Base-by-base conservation (phyloP, 2,888 invertebrate genomes). In the Ethmia dodecea region DNA sequence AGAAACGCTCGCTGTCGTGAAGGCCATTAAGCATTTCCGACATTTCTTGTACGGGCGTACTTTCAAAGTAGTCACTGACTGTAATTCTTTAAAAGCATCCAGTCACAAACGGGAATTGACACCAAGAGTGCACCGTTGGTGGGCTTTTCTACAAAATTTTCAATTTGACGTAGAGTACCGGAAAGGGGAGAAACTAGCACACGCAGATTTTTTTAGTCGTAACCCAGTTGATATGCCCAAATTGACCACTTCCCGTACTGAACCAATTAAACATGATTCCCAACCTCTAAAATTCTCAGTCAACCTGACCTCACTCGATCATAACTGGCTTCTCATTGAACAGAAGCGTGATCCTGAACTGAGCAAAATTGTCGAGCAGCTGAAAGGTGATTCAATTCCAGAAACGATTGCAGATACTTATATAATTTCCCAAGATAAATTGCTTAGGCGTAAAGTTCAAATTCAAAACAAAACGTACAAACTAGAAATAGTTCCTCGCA, bases 1-100 rank as follows among this genome's bases (percentile, higher is more conserved):
- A 1, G 47, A 54, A 31, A 52, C 52, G 13, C 30, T 53, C 1
- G 55, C 55, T 0, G 47, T 51, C 1, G 49, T 46, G 1, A 9
- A 33, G 5, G 33, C 40, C 2, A 20, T 39, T 1, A 36, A 49
- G 13, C 38, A 47, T 20, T 51, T 51, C 6, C 32, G 48, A 0
- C 45, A 42, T 22, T 51, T 43, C 22, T 18, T 49, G 0, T 33
- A 45, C 13, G 42, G 45, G 0, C 11, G 35, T 3, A 25, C 15
- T 3, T 48, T 48, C 25, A 30, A 8, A n/a, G 43, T 47, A 0
- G 13, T 42, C 12, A 46, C 45, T 1, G 49, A 50, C 18, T 50
- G 47, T 18, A 47, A 44, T 13, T 34, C 45, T 1, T 9, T 49
- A 0, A 45, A 47, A 28, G 38, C 45, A 0, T 40, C 49, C 1